Conservation (phyloP, 2,888 invertebrate genomes). For the Sepioteuthis lessoniana region DNA sequence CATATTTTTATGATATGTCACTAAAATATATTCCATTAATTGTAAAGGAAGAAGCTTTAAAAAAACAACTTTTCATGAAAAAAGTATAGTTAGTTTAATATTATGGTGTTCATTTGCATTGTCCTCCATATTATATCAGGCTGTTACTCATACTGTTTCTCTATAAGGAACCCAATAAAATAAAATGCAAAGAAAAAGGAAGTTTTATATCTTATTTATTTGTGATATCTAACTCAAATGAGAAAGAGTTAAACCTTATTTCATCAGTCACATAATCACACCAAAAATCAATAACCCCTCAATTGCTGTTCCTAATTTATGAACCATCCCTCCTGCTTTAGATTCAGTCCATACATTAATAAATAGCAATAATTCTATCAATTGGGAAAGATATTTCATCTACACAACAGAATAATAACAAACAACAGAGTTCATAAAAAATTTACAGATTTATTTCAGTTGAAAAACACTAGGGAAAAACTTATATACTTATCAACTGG, state of each 20-base stretch:
- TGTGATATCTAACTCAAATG: neutral
- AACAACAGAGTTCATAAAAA: neutral
- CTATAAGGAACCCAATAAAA: too few species aligned
- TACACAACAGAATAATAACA: neutral
- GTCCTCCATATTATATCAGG: too few species aligned
- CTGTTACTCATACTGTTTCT: too few species aligned
- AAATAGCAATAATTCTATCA: neutral
- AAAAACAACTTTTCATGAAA: too few species aligned
- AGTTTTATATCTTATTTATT: neutral
- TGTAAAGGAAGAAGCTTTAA: too few species aligned
- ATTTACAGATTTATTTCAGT: neutral
- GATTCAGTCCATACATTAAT: neutral
- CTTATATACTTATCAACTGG: too few species aligned
- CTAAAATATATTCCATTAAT: too few species aligned
- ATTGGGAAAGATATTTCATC: neutral
- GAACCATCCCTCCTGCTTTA: too few species aligned
- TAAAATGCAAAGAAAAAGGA: too few species aligned
- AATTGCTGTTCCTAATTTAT: neutral
- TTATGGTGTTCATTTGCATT: too few species aligned
- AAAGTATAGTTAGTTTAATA: too few species aligned
- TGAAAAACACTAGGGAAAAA: neutral
- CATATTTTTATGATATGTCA: too few species aligned
- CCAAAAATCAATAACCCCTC: neutral
- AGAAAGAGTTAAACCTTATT: neutral
- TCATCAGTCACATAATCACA: neutral